Conservation (phyloP, 2,797 vertebrate species). For the Vireo griseus region DNA sequence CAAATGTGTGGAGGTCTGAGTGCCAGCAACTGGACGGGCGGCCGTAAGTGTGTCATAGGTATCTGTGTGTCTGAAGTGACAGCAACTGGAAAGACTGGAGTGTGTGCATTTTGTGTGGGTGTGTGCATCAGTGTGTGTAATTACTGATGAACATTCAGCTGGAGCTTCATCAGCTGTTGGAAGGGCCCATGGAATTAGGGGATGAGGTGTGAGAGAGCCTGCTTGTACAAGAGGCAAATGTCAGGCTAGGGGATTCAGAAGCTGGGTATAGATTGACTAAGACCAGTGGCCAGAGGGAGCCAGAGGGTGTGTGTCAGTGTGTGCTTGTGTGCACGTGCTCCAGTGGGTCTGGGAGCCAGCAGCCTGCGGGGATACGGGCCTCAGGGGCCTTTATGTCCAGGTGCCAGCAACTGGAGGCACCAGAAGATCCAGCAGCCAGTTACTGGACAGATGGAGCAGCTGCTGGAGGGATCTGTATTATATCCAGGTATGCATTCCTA, state of each 20-base stretch:
- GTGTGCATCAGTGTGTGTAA: background rate
- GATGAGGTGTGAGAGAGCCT: background rate
- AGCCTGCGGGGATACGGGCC: accelerated
- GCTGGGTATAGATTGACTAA: background rate
- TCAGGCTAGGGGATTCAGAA: background rate
- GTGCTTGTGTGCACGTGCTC: background rate
- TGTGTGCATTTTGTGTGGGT: accelerated
- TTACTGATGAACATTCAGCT: background rate
- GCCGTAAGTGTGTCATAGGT: accelerated
- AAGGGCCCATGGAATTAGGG: background rate
- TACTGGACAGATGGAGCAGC: background rate
- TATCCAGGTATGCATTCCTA: background rate
- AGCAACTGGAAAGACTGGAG: background rate
- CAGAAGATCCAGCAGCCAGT: background rate
- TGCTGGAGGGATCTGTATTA: background rate
- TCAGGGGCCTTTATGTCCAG: background rate
- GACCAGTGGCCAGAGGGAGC: background rate
- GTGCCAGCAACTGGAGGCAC: background rate
- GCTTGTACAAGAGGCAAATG: accelerated
- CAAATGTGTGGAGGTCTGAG: background rate
- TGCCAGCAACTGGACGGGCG: background rate
- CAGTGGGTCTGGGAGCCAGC: background rate
- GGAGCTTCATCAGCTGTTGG: background rate
- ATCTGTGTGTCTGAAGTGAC: background rate
- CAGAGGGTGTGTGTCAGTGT: background rate